A percentile compares a stretch with the other conserved stretches of the same genome.
Evolutionary conservation across 2,113 vertebrate genomes (phyloP).

Genomic region (Paralichthys olivaceus): DNA sequence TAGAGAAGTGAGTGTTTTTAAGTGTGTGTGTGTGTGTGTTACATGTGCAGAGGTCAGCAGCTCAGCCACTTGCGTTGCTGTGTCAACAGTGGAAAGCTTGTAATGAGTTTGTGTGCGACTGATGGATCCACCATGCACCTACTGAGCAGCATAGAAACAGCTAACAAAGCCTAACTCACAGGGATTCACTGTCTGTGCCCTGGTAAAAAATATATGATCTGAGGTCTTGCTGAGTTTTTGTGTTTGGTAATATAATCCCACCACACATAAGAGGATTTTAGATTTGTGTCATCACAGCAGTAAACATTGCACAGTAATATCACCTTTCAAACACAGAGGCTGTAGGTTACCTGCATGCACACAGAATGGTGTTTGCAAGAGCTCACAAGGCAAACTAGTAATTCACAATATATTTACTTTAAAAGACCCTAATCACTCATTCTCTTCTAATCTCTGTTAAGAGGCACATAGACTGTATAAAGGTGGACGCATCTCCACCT

Average conservation of each 20-base stretch:
- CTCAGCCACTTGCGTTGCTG: slow-evolving; percentile 42
- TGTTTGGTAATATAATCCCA: not conserved
- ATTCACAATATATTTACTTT: no score
- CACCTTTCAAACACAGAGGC: slow-evolving; percentile 11
- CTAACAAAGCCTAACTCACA: not conserved
- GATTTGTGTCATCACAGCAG: slow-evolving; percentile 4
- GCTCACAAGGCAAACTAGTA: not conserved
- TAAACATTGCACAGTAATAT: not conserved
- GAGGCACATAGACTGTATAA: no score
- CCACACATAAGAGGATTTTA: slow-evolving; percentile 3
- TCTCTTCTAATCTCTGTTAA: no score
- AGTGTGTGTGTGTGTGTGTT: slow-evolving; percentile 13
- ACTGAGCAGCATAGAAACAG: slow-evolving; percentile 17
- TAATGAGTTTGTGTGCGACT: slow-evolving; percentile 53
- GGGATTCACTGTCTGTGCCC: not conserved
- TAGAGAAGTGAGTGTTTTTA: not conserved
- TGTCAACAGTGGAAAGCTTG: slow-evolving; percentile 43
- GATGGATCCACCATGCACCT: not conserved
- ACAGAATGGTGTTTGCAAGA: not conserved
- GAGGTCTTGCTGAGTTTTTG: not conserved
- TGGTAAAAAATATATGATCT: not conserved
- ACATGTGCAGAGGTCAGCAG: slow-evolving; percentile 59
- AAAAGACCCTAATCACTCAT: no score
- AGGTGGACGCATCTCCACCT: no score
- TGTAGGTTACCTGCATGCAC: slow-evolving; percentile 1